Conservation (phyloP, 2,888 invertebrate genomes). For the Ganaspis brasiliensis region DNA sequence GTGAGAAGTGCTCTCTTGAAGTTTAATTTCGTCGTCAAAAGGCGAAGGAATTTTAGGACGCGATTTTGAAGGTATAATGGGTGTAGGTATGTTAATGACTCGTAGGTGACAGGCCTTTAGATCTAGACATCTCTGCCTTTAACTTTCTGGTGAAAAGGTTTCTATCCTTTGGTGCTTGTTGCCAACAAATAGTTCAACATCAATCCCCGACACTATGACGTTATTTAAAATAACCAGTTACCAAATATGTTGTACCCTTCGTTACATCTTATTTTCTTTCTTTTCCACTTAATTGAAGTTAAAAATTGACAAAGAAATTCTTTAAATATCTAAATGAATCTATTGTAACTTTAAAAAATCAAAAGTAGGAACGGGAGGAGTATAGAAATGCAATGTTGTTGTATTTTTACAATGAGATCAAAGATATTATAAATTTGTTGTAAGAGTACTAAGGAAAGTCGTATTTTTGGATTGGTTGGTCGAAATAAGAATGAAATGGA, state of each 20-base stretch:
- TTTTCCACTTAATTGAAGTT: too few relatives aligned
- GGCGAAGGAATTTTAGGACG: slow-evolving; percentile 6
- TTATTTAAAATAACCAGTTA: slow-evolving; percentile 79
- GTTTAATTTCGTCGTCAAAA: slow-evolving; percentile 25
- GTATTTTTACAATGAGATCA: too few relatives aligned
- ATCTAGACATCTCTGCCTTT: slow-evolving; percentile 73
- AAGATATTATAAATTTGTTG: too few relatives aligned
- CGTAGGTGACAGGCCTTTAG: slow-evolving; percentile 78
- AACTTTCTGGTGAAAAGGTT: slow-evolving; percentile 59
- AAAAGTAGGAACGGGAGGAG: too few relatives aligned
- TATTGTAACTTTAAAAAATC: background rate
- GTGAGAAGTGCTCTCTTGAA: background rate
- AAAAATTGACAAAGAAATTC: too few relatives aligned
- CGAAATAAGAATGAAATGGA: slow-evolving; percentile 6
- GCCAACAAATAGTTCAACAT: slow-evolving; percentile 80
- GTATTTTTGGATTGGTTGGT: background rate
- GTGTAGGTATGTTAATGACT: slow-evolving; percentile 77
- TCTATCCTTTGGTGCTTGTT: slow-evolving; percentile 73
- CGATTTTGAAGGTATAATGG: slow-evolving; percentile 25
- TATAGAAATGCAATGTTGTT: too few relatives aligned
- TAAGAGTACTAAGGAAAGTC: too few relatives aligned
- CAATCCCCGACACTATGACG: slow-evolving; percentile 80
- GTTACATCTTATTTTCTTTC: slow-evolving; percentile 39
- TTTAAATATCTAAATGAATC: too few relatives aligned
- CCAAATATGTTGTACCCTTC: slow-evolving; percentile 64